Percentiles rank a stretch among this genome's conserved stretches.
Conservation (phyloP, 2,888 invertebrate genomes). For the Mimumesa dahlbomi region DNA sequence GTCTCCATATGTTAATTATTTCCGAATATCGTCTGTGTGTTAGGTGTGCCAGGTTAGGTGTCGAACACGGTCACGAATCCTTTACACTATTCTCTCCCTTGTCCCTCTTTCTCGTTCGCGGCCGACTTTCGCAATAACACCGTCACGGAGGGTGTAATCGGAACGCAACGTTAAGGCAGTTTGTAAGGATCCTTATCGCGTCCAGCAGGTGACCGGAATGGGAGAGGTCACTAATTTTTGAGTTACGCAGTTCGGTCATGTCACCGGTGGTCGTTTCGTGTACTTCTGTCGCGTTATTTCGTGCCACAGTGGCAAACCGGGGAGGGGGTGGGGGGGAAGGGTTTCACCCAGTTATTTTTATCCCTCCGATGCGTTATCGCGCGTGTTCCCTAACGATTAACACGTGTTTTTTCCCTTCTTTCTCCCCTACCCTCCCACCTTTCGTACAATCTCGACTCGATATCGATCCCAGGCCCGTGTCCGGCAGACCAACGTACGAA, state of each 20-base stretch:
- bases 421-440: not conserved
- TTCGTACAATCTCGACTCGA: slow-evolving; percentile 39
- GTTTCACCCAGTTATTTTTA: slow-evolving; percentile 11
- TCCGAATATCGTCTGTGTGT: too few relatives aligned
- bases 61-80: slow-evolving; percentile 13
- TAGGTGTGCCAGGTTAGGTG: not conserved
- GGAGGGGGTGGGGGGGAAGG: too few relatives aligned
- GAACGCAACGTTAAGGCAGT: slow-evolving; percentile 11
- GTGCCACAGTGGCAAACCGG: not conserved
- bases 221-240: slow-evolving; percentile 53
- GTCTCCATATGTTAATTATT: too few relatives aligned
- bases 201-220: slow-evolving; percentile 22
- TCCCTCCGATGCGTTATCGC: slow-evolving; percentile 47
- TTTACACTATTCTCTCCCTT: slow-evolving; percentile 1
- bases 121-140: slow-evolving; percentile 25
- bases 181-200: slow-evolving; percentile 43
- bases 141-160: slow-evolving; percentile 20
- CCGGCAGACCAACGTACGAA: not conserved
- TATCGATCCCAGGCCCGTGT: slow-evolving; percentile 50
- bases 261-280: slow-evolving; percentile 9
- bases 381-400: slow-evolving; percentile 63
- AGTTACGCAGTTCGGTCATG: slow-evolving; percentile 46
- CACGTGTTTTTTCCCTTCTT: slow-evolving; percentile 51
- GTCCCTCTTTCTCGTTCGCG: too few relatives aligned
- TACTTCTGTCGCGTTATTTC: not conserved